These are phyloP conservation scores for Drosophila pachea DNA, from an alignment of 1,140 invertebrate species.

Conservation along the genomic window DNA sequence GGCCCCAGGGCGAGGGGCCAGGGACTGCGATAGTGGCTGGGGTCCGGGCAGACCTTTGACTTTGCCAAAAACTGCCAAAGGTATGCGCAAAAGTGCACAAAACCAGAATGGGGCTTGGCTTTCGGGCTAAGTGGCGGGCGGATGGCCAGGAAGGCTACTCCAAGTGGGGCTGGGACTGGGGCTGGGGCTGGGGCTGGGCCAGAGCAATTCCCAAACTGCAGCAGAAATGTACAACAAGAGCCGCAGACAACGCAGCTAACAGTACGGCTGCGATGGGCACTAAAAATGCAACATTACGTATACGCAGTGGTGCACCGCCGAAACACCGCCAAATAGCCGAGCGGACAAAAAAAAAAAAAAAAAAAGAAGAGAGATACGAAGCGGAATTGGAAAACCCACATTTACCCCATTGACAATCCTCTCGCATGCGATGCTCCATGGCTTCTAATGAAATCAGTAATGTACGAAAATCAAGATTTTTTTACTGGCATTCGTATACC, in stretches of 20 bases:
- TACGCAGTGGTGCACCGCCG: constrained; percentile 76
- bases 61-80: constrained; percentile 73
- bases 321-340: constrained; percentile 21
- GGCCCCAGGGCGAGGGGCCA: not conserved
- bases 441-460: constrained; percentile 76
- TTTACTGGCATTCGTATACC: constrained; percentile 1
- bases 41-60: constrained; percentile 58
- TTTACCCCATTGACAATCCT: constrained; percentile 10
- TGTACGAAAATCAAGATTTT: constrained; percentile 37
- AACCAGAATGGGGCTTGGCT: constrained; percentile 13
- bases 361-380: too few species aligned
- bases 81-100: constrained; percentile 77
- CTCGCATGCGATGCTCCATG: constrained; percentile 30
- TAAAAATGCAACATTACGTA: constrained; percentile 77
- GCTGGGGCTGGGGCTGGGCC: constrained; percentile 36
- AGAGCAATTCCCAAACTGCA: constrained; percentile 78
- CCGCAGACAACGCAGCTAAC: constrained; percentile 53
- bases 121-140: not conserved
- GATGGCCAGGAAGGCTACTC: constrained; percentile 4
- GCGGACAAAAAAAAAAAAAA: constrained; percentile 17
- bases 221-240: constrained; percentile 77
- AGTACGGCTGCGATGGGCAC: constrained; percentile 56
- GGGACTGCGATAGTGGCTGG: too few species aligned
- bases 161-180: constrained; percentile 8
- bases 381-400: constrained; percentile 12